These are phyloP conservation scores for Mormyrops attenuatus DNA, from an alignment of 2,797 vertebrate genomes.

Conservation along the genomic window DNA sequence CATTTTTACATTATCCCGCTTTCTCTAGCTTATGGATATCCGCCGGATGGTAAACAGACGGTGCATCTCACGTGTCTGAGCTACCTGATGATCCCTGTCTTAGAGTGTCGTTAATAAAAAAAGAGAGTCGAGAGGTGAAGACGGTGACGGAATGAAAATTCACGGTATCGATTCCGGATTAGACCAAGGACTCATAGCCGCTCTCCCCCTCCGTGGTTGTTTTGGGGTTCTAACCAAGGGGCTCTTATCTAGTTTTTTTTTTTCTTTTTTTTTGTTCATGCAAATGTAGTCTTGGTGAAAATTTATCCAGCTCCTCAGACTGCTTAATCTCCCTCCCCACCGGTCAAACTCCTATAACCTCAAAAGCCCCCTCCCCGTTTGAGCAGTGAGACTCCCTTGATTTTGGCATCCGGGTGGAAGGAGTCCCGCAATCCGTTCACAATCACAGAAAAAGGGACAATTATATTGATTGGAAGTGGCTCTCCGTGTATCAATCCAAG, in stretches of 20 bases:
- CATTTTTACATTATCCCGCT: neutral
- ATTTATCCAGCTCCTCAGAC: neutral
- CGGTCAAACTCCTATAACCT: neutral
- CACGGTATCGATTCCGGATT: neutral
- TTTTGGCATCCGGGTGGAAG: neutral
- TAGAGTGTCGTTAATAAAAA: neutral
- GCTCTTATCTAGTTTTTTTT: neutral
- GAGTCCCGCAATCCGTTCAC: neutral
- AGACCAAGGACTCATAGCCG: neutral
- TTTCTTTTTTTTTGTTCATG: neutral
- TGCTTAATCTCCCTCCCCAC: neutral
- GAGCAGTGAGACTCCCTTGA: neutral
- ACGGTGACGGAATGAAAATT: neutral
- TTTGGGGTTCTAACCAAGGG: neutral
- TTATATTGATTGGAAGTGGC: constrained; percentile 1
- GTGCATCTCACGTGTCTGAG: neutral
- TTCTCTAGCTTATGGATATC: neutral
- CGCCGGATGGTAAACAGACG: neutral
- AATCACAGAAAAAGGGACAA: neutral
- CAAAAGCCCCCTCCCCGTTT: neutral
- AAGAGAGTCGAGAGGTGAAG: neutral
- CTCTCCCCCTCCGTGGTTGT: neutral
- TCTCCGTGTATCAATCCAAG: neutral
- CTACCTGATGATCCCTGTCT: neutral
- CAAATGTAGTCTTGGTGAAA: neutral